Percentiles rank a stretch among this genome's conserved stretches.
phyloP scores from a whole-genome alignment of 2,888 invertebrate genomes.

The Melieria crassipennis region DNA sequence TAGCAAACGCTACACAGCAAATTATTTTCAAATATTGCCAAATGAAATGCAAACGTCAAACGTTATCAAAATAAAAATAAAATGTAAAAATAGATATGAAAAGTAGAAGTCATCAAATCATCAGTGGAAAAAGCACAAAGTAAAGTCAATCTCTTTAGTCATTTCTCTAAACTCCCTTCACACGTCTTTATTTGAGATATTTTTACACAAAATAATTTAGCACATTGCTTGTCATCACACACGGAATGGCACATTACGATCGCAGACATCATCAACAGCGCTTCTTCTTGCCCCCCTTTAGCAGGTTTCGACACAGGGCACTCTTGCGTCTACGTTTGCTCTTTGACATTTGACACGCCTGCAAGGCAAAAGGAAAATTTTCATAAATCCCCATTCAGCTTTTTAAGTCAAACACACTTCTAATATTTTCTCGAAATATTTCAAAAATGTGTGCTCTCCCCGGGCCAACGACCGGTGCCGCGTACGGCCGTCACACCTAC shows the following conservation, averaged over 20 bases:
- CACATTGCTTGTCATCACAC: neutral
- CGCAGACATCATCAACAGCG: slow-evolving; percentile 16
- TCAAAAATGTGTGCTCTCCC: neutral
- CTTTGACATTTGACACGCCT: slow-evolving; percentile 20
- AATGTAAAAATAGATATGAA: no score
- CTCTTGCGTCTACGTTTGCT: slow-evolving; percentile 23
- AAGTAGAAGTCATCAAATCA: no score
- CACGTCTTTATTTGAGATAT: slow-evolving; percentile 23
- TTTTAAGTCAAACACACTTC: neutral
- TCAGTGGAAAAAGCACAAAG: no score
- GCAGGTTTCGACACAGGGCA: slow-evolving; percentile 16
- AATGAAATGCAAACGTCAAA: no score
- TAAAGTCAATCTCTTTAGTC: no score
- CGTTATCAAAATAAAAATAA: no score
- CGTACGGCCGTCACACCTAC: slow-evolving; percentile 28
- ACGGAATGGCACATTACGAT: neutral
- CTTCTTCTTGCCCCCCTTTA: slow-evolving; percentile 12
- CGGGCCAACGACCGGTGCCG: neutral
- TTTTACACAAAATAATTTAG: slow-evolving; percentile 21
- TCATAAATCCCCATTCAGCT: neutral
- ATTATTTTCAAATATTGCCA: no score
- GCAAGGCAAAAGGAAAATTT: neutral
- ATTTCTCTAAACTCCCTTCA: neutral
- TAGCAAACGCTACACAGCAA: no score
- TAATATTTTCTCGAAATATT: neutral